Base-by-base conservation (phyloP, 2,113 vertebrate species). In the Neoarius graeffei region DNA sequence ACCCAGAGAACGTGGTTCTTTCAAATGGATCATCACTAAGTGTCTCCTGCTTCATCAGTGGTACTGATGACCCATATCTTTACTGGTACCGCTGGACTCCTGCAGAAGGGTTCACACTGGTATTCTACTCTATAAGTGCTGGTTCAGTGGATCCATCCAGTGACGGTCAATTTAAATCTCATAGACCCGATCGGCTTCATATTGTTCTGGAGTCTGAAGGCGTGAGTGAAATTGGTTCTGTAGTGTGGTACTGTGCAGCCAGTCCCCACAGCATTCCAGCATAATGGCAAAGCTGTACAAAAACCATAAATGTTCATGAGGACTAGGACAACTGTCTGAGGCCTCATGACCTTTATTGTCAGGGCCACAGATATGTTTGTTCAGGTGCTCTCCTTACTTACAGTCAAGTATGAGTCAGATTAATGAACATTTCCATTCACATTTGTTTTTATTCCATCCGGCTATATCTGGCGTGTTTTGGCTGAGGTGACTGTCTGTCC, bases 181-280 rank as follows among this genome's bases (percentile, higher is more conserved):
- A 48, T 5, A 13, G 90, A 57, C 88, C 87, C 25, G 85, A 85
- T 10, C n/a, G 42, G 67, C 86, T 81, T 67, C 62, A 27, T 3
- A 87, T 80, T 42, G 62, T 82, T 14, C 66, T 88, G 52, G 50
- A 79, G 77, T 91, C 60, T 42, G 54, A 59, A 17, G 13, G 84
- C 1, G 59, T 87, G 76, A 62, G 27, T 71, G 19, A 27, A 42
- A 30, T 71, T 4, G 84, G 23, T 35, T 81, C 69, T 17, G 85
- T 52, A 20, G 90, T 91, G 50, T 91, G 88, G 81, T 91, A 83
- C 62, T 91, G 90, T 64, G 67, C 88, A 35, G 89, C 88, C 48
- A 89, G 90, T 50, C 11, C 59, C 83, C 88, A 87, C 90, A 82
- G 86, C 50, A 86, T 66, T 10, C 35, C 35, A 88, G 81, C 60